Conservation (phyloP, 2,113 vertebrate species). For the Microcebus jonahi region DNA sequence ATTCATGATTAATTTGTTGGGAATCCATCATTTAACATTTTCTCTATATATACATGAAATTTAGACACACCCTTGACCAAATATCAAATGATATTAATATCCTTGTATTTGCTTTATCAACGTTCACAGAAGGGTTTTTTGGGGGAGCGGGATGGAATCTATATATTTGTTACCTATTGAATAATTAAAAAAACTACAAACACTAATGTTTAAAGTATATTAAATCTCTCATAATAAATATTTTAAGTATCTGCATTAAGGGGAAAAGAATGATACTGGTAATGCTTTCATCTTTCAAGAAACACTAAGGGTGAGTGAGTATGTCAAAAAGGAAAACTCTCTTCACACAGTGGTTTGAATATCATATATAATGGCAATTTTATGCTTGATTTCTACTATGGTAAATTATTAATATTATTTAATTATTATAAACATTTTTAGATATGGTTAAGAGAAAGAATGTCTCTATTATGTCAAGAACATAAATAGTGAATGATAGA, state of each 20-base stretch:
- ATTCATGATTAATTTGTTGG: background rate
- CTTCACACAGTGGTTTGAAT: background rate
- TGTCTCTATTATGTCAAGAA: background rate
- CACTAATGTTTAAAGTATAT: constrained; percentile 27
- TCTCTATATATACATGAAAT: constrained; percentile 34
- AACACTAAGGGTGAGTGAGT: background rate
- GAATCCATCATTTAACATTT: background rate
- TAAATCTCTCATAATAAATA: background rate
- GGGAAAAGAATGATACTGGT: background rate
- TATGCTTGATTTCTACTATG: background rate
- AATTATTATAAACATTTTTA: constrained; percentile 1
- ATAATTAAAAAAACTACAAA: constrained; percentile 35
- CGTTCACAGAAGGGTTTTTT: background rate
- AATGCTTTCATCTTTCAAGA: constrained; percentile 43
- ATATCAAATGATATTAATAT: background rate
- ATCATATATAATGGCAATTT: background rate
- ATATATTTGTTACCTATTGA: background rate
- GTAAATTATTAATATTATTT: constrained; percentile 20
- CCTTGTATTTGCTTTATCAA: background rate
- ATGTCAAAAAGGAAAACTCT: constrained; percentile 19
- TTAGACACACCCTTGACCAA: background rate
- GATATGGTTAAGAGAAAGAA: background rate
- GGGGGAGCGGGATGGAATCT: accelerated
- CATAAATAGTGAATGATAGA: background rate
- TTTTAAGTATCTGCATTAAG: constrained; percentile 28